Percentiles rank a stretch among this genome's conserved stretches.
These are phyloP conservation scores for Deilephila porcellus DNA, from an alignment of 2,888 invertebrate genomes.

Conservation along the genomic window DNA sequence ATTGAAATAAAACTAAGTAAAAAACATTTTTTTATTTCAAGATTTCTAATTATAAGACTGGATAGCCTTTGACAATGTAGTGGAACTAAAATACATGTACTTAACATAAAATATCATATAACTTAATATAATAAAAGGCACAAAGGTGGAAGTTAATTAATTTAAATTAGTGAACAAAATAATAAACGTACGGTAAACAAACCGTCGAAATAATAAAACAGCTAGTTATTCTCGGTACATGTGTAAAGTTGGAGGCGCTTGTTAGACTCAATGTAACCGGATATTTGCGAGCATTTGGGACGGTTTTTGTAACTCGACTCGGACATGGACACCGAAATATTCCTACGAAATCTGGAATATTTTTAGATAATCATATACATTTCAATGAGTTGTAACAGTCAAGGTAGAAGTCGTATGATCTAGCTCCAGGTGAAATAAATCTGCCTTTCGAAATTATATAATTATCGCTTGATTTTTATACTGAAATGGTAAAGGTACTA, in stretches of 20 bases:
- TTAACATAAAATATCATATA: background rate
- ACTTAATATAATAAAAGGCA: background rate
- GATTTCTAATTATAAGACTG: too few species aligned
- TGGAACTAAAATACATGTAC: too few species aligned
- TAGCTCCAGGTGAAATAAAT: too few species aligned
- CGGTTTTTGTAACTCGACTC: background rate
- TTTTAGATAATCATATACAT: background rate
- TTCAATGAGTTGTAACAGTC: too few species aligned
- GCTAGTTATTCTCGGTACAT: background rate
- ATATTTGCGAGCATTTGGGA: background rate
- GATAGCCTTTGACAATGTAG: too few species aligned
- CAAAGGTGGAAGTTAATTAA: background rate
- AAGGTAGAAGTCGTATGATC: too few species aligned
- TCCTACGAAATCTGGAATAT: background rate
- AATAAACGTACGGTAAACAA: background rate
- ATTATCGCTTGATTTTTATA: too few species aligned
- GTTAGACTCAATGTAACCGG: conserved; percentile 1
- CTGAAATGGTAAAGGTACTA: too few species aligned
- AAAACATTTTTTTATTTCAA: too few species aligned
- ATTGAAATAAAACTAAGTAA: too few species aligned
- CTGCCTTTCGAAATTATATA: too few species aligned
- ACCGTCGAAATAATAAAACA: background rate
- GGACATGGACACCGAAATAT: background rate
- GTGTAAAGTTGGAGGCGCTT: background rate
- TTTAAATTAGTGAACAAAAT: background rate